These are phyloP conservation scores for Drosophila demipolita DNA, from an alignment of 2,888 invertebrate genomes.

Conservation along the genomic window DNA sequence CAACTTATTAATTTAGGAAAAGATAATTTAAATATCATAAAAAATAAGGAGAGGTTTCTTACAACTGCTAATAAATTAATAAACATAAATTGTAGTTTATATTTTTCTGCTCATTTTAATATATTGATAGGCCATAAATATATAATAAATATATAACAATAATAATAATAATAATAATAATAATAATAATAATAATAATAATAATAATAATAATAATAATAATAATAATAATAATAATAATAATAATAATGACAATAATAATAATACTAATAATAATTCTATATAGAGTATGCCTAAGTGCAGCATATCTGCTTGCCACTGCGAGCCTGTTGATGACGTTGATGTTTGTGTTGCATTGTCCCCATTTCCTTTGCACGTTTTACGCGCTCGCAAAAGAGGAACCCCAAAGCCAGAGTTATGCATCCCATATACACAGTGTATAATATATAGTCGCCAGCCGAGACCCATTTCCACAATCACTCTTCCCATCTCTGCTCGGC, in stretches of 20 bases:
- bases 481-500: conserved; percentile 4
- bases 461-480: conserved; percentile 18
- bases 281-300: conserved; percentile 12
- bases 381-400: conserved; percentile 18
- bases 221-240: too few species aligned
- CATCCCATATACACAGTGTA: neutral
- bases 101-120: too few species aligned
- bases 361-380: conserved; percentile 64
- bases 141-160: too few species aligned
- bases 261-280: neutral
- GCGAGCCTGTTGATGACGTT: conserved; percentile 25
- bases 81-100: neutral
- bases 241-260: too few species aligned
- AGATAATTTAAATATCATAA: neutral
- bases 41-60: neutral
- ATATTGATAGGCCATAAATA: too few species aligned
- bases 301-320: neutral
- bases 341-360: conserved; percentile 49
- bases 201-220: too few species aligned
- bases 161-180: too few species aligned
- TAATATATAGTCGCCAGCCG: conserved; percentile 9
- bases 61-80: neutral
- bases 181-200: too few species aligned
- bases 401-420: conserved; percentile 29
- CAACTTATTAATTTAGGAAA: neutral